These are phyloP conservation scores for Coronaproctus castanopsis DNA, from an alignment of 2,888 invertebrate species.

Conservation along the genomic window DNA sequence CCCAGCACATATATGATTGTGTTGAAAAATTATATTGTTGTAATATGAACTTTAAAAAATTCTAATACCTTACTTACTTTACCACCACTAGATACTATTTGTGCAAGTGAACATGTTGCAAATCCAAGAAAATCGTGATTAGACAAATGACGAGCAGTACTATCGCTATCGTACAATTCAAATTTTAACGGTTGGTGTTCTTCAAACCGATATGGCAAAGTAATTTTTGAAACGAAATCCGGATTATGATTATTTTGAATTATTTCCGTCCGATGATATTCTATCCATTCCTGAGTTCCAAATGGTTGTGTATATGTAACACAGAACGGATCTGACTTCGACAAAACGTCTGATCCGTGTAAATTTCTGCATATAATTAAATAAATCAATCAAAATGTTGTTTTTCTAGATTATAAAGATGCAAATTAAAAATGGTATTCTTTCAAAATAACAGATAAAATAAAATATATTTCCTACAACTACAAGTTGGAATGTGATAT, in stretches of 20 bases:
- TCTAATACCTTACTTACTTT: too few relatives aligned
- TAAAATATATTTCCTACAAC: too few relatives aligned
- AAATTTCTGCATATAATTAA: constrained; percentile 25
- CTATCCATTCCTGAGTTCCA: constrained; percentile 26
- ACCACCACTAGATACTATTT: constrained; percentile 23
- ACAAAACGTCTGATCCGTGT: constrained; percentile 30
- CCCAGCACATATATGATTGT: too few relatives aligned
- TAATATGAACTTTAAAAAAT: too few relatives aligned
- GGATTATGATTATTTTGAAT: constrained; percentile 30
- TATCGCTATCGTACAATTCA: constrained; percentile 29
- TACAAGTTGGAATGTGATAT: too few relatives aligned
- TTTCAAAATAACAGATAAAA: too few relatives aligned
- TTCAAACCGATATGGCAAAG: constrained; percentile 35
- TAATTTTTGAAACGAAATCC: constrained; percentile 33
- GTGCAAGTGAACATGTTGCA: constrained; percentile 33
- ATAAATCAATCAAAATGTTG: too few relatives aligned
- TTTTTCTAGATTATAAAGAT: too few relatives aligned
- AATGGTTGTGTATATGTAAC: constrained; percentile 27
- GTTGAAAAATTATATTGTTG: too few relatives aligned
- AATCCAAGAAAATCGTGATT: constrained; percentile 32
- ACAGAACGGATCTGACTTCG: constrained; percentile 36
- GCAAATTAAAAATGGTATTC: too few relatives aligned
- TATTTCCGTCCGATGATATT: constrained; percentile 28
- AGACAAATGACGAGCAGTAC: constrained; percentile 22
- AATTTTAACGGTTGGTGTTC: constrained; percentile 34